A percentile compares a stretch with the other conserved stretches of the same genome.
phyloP scores from a whole-genome alignment of 92 coral and sea anemone species.

The Zoanthus gigantus region DNA sequence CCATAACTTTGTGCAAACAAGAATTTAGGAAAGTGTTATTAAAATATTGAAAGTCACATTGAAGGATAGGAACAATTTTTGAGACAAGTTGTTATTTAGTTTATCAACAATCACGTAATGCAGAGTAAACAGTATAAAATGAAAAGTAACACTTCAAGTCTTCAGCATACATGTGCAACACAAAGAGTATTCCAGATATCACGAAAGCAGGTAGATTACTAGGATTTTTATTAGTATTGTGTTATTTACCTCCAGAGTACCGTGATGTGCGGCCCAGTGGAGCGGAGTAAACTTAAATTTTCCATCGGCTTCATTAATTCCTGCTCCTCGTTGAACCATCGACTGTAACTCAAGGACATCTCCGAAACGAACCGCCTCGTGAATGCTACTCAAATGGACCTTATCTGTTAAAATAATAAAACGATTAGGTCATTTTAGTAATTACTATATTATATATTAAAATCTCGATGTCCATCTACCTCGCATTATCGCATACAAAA shows the following conservation, averaged over 20 bases:
- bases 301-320: conserved; percentile 87
- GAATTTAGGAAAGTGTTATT: too few species aligned
- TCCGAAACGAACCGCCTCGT: conserved; percentile 98
- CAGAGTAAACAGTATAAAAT: too few species aligned
- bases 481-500: background rate
- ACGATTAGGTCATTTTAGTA: background rate
- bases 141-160: too few species aligned
- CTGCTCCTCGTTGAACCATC: conserved; percentile 99
- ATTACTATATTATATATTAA: background rate
- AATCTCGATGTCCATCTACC: background rate
- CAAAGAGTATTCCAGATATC: too few species aligned
- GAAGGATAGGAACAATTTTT: too few species aligned
- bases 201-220: background rate
- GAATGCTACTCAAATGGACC: conserved; percentile 84
- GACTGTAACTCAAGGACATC: conserved; percentile 94
- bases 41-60: too few species aligned
- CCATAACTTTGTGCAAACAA: too few species aligned
- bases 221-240: background rate
- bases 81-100: too few species aligned
- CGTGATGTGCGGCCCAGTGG: conserved; percentile 98
- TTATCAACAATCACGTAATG: too few species aligned
- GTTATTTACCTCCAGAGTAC: conserved; percentile 83
- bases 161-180: too few species aligned
- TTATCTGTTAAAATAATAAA: conserved; percentile 70
- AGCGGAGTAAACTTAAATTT: conserved; percentile 96